Evolutionary conservation across 23 tunicate species (phyloP).

Genomic region (Clavelina lepadiformis): DNA sequence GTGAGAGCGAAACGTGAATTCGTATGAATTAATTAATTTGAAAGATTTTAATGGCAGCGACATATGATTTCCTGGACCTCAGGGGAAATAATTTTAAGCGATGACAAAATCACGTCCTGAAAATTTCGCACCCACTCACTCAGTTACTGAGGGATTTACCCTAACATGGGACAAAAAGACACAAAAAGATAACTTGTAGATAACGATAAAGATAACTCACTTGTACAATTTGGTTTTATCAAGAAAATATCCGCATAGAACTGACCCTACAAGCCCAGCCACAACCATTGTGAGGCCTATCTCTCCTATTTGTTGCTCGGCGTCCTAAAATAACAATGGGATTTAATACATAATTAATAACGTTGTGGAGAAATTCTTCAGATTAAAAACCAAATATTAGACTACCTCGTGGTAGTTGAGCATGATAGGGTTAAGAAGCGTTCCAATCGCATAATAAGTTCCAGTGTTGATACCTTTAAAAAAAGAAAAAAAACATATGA

Average conservation of each 20-base stretch:
- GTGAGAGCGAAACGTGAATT: no score
- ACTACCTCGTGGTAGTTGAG: slow-evolving; percentile 36
- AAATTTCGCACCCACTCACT: no score
- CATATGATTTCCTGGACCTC: no score
- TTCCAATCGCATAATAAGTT: slow-evolving; percentile 91
- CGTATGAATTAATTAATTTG: no score
- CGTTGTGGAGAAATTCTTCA: no score
- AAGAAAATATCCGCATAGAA: slow-evolving; percentile 43
- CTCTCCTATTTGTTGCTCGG: slow-evolving; percentile 49
- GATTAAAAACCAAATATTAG: not conserved
- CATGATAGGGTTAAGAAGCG: slow-evolving; percentile 70
- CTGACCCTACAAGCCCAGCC: slow-evolving; percentile 74
- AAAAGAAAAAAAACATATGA: not conserved
- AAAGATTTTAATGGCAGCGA: no score
- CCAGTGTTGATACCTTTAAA: slow-evolving; percentile 86
- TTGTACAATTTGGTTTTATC: slow-evolving; percentile 50
- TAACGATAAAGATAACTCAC: slow-evolving; percentile 22
- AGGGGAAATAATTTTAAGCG: no score
- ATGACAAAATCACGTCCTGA: no score
- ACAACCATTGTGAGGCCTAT: slow-evolving; percentile 83
- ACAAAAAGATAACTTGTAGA: no score
- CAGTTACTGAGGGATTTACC: no score
- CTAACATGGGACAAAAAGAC: no score
- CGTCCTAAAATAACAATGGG: slow-evolving; percentile 23
- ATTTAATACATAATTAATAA: no score